Conservation (phyloP, 2,888 invertebrate species). For the Lottia scabra region DNA sequence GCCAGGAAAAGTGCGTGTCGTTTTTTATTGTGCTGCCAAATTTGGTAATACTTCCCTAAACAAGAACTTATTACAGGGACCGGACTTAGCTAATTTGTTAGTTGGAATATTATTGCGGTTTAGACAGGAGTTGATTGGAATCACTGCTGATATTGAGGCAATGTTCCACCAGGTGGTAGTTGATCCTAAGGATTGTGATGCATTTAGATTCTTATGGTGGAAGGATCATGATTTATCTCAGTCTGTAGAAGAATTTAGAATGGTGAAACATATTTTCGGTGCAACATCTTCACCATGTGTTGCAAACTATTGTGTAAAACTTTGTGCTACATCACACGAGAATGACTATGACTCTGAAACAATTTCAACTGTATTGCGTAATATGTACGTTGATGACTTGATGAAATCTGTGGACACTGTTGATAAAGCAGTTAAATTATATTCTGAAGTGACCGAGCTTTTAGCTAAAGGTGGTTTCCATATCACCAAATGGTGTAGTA, state of each 20-base stretch:
- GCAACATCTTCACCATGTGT: not conserved
- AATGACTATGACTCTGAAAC: not conserved
- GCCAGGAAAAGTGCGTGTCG: not conserved
- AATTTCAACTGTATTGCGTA: not conserved
- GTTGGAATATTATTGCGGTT: not conserved
- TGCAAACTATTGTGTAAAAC: not conserved
- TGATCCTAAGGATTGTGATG: not conserved
- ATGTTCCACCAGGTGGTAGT: not conserved
- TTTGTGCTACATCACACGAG: not conserved
- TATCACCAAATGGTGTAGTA: not conserved
- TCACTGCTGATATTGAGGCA: not conserved
- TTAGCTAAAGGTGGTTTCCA: not conserved
- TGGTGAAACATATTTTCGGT: not conserved
- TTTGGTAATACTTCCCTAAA: not conserved
- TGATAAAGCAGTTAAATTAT: not conserved
- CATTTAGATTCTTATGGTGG: not conserved
- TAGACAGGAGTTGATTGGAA: not conserved
- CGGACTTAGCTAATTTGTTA: not conserved
- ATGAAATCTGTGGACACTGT: not conserved
- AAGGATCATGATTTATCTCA: not conserved
- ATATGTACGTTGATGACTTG: conserved; percentile 12
- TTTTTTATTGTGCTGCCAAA: not conserved
- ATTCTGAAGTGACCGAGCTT: not conserved
- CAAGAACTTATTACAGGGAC: not conserved
- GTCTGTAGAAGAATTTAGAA: not conserved